Conservation (phyloP, 2,113 vertebrate genomes). For the Saguinus midas region DNA sequence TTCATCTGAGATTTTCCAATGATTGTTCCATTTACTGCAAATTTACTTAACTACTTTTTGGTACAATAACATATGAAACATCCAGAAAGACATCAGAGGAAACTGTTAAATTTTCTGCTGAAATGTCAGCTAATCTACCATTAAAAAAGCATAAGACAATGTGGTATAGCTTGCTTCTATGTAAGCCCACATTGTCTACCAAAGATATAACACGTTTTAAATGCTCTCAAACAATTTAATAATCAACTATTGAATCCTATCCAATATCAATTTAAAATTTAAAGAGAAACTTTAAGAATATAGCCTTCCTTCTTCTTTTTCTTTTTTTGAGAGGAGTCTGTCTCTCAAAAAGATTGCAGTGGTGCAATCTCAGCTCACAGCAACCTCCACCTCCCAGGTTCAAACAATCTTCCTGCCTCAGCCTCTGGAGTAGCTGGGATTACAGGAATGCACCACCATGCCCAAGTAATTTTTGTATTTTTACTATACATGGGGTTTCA, state of each 20-base stretch:
- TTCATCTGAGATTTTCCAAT: neutral
- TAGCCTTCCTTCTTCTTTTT: neutral
- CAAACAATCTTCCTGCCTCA: too few relatives aligned
- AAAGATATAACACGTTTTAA: neutral
- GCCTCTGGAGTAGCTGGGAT: too few relatives aligned
- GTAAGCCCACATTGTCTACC: neutral
- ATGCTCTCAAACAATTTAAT: neutral
- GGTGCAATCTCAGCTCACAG: too few relatives aligned
- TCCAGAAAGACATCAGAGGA: neutral
- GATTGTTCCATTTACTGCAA: neutral
- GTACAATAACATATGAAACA: neutral
- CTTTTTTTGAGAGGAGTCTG: neutral
- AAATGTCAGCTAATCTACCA: neutral
- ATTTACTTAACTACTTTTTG: neutral
- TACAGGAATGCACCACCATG: too few relatives aligned
- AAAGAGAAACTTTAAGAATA: neutral
- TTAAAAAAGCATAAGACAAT: neutral
- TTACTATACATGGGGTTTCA: too few relatives aligned
- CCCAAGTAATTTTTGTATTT: too few relatives aligned
- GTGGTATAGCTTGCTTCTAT: neutral
- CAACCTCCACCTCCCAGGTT: too few relatives aligned
- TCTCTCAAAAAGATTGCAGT: too few relatives aligned
- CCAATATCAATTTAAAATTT: constrained; percentile 24
- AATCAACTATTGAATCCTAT: neutral
- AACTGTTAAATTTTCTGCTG: neutral